A percentile compares a stretch with the other conserved stretches of the same genome.
Evolutionary conservation across 2,113 vertebrate species (phyloP).

Genomic region (Polyodon spathula): DNA sequence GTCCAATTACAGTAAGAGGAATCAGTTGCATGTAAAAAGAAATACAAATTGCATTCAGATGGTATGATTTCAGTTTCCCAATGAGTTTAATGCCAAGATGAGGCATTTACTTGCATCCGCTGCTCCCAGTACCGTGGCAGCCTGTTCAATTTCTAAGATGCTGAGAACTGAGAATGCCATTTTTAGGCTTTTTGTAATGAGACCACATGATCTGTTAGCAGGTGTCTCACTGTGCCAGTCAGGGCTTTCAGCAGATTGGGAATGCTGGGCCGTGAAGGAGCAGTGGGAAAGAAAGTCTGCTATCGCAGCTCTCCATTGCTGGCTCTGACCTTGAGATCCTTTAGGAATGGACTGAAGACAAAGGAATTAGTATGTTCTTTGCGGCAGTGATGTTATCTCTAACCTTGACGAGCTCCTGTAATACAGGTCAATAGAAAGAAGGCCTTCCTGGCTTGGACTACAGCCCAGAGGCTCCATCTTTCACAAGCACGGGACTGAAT

Average conservation of each 20-base stretch:
- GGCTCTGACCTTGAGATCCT: constrained; percentile 7
- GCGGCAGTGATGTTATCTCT: constrained; percentile 11
- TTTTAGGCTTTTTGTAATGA: constrained; percentile 10
- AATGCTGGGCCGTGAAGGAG: not conserved
- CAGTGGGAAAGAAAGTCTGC: not conserved
- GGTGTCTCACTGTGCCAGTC: constrained; percentile 3
- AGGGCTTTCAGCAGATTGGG: constrained; percentile 5
- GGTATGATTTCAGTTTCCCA: not conserved
- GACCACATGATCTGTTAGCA: not conserved
- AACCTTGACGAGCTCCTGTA: constrained; percentile 17
- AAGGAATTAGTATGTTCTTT: not conserved
- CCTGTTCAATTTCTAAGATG: not conserved
- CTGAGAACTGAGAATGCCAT: not conserved
- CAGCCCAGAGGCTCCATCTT: constrained; percentile 1
- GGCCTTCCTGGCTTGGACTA: constrained; percentile 6
- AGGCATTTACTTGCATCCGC: constrained; percentile 6
- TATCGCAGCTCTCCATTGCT: not conserved
- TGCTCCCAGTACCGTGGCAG: constrained; percentile 1
- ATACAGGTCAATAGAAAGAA: constrained; percentile 17
- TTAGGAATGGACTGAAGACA: not conserved
- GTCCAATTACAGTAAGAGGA: constrained; percentile 3
- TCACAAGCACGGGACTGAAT: constrained; percentile 12
- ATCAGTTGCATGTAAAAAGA: not conserved
- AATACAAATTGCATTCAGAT: not conserved
- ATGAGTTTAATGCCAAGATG: constrained; percentile 2